phyloP scores from a whole-genome alignment of 2,888 invertebrate genomes.

The Campopleginae sp. region DNA sequence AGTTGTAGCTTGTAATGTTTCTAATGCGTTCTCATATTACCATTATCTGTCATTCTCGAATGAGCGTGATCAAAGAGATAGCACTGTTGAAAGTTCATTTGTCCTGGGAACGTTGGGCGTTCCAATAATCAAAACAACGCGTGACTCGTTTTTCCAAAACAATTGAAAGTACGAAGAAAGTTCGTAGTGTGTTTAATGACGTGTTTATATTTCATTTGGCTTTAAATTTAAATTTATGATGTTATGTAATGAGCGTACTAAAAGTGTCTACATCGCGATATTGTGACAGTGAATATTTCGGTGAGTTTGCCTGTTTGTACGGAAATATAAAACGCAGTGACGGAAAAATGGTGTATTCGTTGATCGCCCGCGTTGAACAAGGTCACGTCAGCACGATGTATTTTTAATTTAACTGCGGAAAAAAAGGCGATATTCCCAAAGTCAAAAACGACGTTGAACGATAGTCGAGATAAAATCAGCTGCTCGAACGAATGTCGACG shows the following conservation, averaged over 20 bases:
- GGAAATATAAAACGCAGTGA: neutral
- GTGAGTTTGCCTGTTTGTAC: slow-evolving; percentile 12
- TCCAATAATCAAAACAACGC: neutral
- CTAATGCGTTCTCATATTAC: slow-evolving; percentile 27
- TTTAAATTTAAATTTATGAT: slow-evolving; percentile 39
- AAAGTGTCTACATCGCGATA: slow-evolving; percentile 41
- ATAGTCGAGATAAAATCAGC: slow-evolving; percentile 43
- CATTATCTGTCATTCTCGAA: slow-evolving; percentile 36
- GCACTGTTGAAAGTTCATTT: slow-evolving; percentile 3
- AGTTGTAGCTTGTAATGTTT: slow-evolving; percentile 25
- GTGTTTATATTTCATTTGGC: slow-evolving; percentile 30
- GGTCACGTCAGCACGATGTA: slow-evolving; percentile 24
- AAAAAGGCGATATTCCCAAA: slow-evolving; percentile 6
- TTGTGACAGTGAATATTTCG: slow-evolving; percentile 65
- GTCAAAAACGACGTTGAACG: slow-evolving; percentile 46
- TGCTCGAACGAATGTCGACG: slow-evolving; percentile 33
- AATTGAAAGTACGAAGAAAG: neutral
- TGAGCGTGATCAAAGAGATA: slow-evolving; percentile 25
- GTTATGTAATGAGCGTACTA: slow-evolving; percentile 66
- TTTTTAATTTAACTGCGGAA: slow-evolving; percentile 7
- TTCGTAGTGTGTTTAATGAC: slow-evolving; percentile 6
- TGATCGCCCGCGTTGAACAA: neutral
- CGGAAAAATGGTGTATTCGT: slow-evolving; percentile 15
- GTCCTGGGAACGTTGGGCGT: neutral
- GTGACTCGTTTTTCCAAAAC: neutral